phyloP scores from a whole-genome alignment of 92 coral and sea anemone genomes.

The Epizoanthus fatuus region DNA sequence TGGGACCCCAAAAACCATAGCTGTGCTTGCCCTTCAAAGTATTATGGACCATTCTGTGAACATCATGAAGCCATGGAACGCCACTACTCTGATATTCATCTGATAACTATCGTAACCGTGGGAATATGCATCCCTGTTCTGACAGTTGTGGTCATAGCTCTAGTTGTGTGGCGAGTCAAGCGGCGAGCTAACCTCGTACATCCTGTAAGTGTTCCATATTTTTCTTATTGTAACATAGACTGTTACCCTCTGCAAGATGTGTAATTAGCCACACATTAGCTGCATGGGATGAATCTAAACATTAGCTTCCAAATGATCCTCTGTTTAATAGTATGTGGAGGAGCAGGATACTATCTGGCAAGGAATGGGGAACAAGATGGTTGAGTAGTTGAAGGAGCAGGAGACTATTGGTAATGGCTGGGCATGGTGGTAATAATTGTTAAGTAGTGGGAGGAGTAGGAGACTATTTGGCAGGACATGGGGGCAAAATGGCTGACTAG shows the following conservation, averaged over 20 bases:
- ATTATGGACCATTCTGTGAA: slow-evolving; percentile 7
- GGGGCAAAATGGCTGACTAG: too few species aligned
- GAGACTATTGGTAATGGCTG: too few species aligned
- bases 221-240: not conserved
- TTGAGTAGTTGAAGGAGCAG: too few species aligned
- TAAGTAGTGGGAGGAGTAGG: too few species aligned
- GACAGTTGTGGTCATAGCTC: not conserved
- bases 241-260: not conserved
- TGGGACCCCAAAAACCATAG: not conserved
- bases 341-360: too few species aligned
- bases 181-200: not conserved
- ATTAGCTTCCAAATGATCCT: too few species aligned
- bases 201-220: not conserved
- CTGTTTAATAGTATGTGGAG: too few species aligned
- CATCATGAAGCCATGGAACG: not conserved
- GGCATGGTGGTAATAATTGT: too few species aligned
- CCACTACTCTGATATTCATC: not conserved
- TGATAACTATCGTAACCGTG: not conserved
- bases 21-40: not conserved
- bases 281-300: not conserved
- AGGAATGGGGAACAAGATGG: too few species aligned
- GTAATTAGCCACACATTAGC: not conserved
- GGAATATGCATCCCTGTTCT: not conserved
- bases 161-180: not conserved
- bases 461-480: too few species aligned